Evolutionary conservation across 2,888 invertebrate genomes (phyloP).

Genomic region (Eupithecia insigniata): DNA sequence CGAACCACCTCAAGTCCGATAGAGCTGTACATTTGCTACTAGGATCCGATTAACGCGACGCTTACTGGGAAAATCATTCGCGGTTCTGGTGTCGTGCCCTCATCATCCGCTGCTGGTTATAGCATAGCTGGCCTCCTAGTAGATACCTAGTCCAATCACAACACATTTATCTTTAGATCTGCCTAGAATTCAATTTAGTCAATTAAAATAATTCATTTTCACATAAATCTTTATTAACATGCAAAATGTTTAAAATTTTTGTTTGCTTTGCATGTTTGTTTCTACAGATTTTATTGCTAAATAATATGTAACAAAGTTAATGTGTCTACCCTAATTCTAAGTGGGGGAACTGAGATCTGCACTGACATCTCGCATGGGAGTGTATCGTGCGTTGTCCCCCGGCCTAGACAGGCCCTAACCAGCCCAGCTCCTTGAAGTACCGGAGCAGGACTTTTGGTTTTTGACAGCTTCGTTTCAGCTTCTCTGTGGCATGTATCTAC

Average conservation of each 20-base stretch:
- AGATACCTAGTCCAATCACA: neutral
- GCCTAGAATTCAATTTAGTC: neutral
- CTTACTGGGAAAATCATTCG: neutral
- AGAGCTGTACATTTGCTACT: neutral
- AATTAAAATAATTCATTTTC: neutral
- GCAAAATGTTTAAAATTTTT: neutral
- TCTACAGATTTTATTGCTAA: constrained; percentile 1
- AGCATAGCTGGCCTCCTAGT: too few species aligned
- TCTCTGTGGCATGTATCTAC: too few species aligned
- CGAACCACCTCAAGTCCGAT: neutral
- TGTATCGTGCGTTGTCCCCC: too few species aligned
- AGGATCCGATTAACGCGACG: neutral
- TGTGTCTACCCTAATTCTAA: too few species aligned
- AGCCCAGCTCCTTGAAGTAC: too few species aligned
- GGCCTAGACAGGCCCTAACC: too few species aligned
- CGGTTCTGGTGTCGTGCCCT: neutral
- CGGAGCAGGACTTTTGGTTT: too few species aligned
- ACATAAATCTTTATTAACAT: neutral
- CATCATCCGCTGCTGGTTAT: neutral
- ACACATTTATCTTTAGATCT: neutral
- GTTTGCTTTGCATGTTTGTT: constrained; percentile 28
- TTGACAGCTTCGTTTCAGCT: too few species aligned
- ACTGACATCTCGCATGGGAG: too few species aligned
- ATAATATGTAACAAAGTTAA: too few species aligned
- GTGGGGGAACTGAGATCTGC: too few species aligned